Conservation (phyloP, 2,113 vertebrate genomes). For the Agapornis roseicollis region DNA sequence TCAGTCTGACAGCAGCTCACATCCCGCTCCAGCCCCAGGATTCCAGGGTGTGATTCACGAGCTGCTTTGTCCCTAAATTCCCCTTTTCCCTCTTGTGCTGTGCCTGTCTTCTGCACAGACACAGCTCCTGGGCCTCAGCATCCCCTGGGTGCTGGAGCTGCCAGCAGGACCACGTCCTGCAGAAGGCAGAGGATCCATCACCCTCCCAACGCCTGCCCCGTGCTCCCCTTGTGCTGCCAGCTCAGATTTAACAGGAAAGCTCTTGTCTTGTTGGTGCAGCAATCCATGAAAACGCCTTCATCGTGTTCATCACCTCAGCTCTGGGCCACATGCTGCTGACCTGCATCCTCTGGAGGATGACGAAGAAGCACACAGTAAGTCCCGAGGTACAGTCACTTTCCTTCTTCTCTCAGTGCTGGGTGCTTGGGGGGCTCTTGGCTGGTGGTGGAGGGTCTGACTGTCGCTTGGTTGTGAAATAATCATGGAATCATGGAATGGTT, state of each 20-base stretch:
- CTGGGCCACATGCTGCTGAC: constrained; percentile 90
- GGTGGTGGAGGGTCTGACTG: not conserved
- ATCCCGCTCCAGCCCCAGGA: too few relatives aligned
- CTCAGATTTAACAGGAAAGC: not conserved
- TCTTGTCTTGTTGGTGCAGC: constrained; percentile 67
- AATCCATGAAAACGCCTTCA: constrained; percentile 87
- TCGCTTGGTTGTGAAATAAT: not conserved
- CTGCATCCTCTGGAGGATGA: constrained; percentile 87
- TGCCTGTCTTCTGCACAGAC: not conserved
- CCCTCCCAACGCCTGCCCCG: not conserved
- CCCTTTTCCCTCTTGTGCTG: not conserved
- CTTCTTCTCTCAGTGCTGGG: not conserved
- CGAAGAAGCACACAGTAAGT: constrained; percentile 80
- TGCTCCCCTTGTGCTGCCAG: rapidly evolving
- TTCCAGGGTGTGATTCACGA: rapidly evolving
- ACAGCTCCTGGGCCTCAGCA: not conserved
- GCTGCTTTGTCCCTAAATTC: too few relatives aligned
- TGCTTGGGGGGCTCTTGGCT: not conserved
- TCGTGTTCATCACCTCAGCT: constrained; percentile 83
- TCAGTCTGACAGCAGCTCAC: rapidly evolving
- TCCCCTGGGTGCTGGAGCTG: rapidly evolving
- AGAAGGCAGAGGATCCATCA: not conserved
- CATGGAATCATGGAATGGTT: not conserved
- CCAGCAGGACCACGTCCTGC: not conserved
- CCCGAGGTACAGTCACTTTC: constrained; percentile 79